phyloP scores from a whole-genome alignment of 2,797 vertebrate species.

The Mallotus villosus region DNA sequence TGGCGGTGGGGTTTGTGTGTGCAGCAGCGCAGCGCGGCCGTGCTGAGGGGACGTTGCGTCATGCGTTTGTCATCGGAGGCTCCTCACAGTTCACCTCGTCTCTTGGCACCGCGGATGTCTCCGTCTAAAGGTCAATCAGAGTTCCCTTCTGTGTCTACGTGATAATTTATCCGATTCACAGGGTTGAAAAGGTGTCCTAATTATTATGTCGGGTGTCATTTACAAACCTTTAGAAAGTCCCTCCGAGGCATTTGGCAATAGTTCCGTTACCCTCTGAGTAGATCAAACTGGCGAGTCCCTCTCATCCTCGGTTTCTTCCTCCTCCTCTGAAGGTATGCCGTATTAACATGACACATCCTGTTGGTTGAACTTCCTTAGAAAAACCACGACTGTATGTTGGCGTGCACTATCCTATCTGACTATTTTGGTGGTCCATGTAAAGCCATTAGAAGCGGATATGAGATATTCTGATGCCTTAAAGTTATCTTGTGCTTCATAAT shows the following conservation, averaged over 20 bases:
- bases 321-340: background rate
- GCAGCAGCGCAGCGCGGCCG: slow-evolving; percentile 42
- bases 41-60: slow-evolving; percentile 66
- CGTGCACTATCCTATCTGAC: background rate
- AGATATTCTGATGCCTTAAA: background rate
- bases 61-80: slow-evolving; percentile 54
- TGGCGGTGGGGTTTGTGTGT: slow-evolving; percentile 62
- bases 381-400: background rate
- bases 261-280: slow-evolving; percentile 15
- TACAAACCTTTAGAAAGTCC: slow-evolving; percentile 46
- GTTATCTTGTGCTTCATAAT: slow-evolving; percentile 17
- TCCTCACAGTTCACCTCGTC: slow-evolving; percentile 42
- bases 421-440: background rate
- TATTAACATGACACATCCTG: background rate
- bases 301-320: slow-evolving; percentile 6
- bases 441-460: background rate
- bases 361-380: background rate
- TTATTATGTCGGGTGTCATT: slow-evolving; percentile 55
- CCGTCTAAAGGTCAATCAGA: slow-evolving; percentile 48
- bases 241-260: slow-evolving; percentile 55
- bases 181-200: slow-evolving; percentile 41
- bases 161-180: slow-evolving; percentile 57
- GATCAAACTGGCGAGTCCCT: slow-evolving; percentile 45
- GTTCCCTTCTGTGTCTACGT: slow-evolving; percentile 41
- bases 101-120: slow-evolving; percentile 22